Evolutionary conservation across 2,797 vertebrate genomes (phyloP).

Genomic region (Poeciliopsis gracilis): DNA sequence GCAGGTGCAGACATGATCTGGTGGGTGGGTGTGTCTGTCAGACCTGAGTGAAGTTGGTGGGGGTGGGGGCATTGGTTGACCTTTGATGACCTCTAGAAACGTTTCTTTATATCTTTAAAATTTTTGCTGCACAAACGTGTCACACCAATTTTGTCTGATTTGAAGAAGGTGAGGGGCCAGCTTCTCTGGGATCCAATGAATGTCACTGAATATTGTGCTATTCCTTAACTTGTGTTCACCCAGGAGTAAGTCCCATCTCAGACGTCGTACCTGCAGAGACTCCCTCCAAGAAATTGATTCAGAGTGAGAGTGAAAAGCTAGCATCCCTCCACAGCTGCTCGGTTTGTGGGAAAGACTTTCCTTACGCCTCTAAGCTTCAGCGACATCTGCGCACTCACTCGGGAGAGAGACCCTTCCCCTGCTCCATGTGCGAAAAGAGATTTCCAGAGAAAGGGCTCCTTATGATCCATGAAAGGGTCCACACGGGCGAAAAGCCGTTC

Average conservation of each 20-base stretch:
- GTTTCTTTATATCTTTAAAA: no score
- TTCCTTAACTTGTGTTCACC: constrained; percentile 9
- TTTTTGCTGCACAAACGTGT: no score
- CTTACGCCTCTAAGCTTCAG: constrained; percentile 76
- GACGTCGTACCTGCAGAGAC: constrained; percentile 18
- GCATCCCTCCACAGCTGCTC: constrained; percentile 67
- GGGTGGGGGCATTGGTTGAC: no score
- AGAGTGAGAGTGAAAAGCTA: constrained; percentile 62
- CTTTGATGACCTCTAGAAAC: no score
- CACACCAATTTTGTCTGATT: no score
- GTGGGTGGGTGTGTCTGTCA: no score
- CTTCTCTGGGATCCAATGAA: neutral
- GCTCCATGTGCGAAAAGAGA: constrained; percentile 77
- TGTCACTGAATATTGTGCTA: neutral
- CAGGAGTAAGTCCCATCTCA: constrained; percentile 50
- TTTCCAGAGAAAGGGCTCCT: constrained; percentile 78
- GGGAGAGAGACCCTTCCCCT: constrained; percentile 77
- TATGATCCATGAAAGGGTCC: constrained; percentile 76
- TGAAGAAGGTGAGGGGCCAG: no score
- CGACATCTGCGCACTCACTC: constrained; percentile 78
- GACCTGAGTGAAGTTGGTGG: no score
- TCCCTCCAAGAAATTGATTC: constrained; percentile 43
- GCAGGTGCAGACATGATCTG: no score
- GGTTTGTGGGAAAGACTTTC: constrained; percentile 77
- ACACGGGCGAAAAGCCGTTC: constrained; percentile 78